These are phyloP conservation scores for Rhizomys pruinosus DNA, from an alignment of 2,113 vertebrate genomes.

Conservation along the genomic window DNA sequence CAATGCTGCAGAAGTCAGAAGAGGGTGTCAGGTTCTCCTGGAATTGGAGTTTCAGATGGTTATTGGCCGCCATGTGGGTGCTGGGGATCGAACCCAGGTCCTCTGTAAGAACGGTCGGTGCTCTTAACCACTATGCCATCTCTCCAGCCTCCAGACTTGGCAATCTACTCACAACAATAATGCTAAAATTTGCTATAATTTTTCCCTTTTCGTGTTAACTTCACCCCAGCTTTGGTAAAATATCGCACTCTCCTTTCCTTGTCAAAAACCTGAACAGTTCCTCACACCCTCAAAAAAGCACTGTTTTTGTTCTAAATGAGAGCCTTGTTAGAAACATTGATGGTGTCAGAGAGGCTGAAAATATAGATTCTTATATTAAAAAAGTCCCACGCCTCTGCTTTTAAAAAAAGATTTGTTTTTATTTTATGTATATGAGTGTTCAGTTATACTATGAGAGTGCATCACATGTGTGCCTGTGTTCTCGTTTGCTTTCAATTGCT, in stretches of 20 bases:
- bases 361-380: background rate
- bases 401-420: background rate
- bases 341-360: background rate
- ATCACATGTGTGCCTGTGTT: too few relatives aligned
- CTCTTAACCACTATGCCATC: too few relatives aligned
- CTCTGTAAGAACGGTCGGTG: too few relatives aligned
- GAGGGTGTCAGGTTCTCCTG: too few relatives aligned
- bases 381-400: background rate
- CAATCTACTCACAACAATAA: background rate
- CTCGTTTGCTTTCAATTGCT: too few relatives aligned
- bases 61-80: too few relatives aligned
- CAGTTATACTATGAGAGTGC: too few relatives aligned
- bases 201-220: background rate
- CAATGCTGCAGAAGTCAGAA: too few relatives aligned
- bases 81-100: too few relatives aligned
- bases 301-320: background rate
- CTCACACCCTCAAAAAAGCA: background rate
- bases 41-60: too few relatives aligned
- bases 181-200: background rate
- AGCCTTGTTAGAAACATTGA: constrained; percentile 8
- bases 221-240: background rate
- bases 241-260: accelerated
- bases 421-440: too few relatives aligned
- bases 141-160: too few relatives aligned
- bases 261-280: background rate